phyloP scores from a whole-genome alignment of 2,797 vertebrate species.

The Heterohyrax brucei region DNA sequence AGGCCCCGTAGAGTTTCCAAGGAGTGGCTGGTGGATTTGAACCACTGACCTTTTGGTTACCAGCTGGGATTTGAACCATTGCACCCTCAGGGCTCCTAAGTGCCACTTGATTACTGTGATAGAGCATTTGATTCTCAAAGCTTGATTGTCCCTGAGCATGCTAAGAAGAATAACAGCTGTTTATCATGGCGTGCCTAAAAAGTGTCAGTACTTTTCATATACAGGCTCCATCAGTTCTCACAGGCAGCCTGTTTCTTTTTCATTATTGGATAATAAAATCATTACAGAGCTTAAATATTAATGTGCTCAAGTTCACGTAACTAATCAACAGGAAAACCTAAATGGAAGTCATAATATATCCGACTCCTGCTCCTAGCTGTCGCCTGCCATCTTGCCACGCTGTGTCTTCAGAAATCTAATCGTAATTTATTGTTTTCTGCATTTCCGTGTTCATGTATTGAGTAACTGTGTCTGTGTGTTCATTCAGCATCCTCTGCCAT shows the following conservation, averaged over 20 bases:
- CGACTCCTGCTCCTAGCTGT: neutral
- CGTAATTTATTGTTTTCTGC: neutral
- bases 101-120: neutral
- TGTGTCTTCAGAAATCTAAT: neutral
- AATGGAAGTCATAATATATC: neutral
- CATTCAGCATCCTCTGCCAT: neutral
- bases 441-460: neutral
- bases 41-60: too few relatives aligned
- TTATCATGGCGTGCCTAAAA: neutral
- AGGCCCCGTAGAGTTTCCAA: too few relatives aligned
- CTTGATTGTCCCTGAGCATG: neutral
- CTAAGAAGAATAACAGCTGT: neutral
- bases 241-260: neutral
- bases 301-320: neutral
- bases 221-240: neutral
- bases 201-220: neutral
- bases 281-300: neutral
- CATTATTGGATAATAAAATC: slow-evolving; percentile 6
- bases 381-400: neutral
- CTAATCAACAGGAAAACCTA: neutral
- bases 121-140: slow-evolving; percentile 21
- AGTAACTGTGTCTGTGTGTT: neutral
- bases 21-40: too few relatives aligned
- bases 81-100: too few relatives aligned
- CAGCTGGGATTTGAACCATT: too few relatives aligned